Conservation (phyloP, 2,797 vertebrate species). For the Spea hammondii region DNA sequence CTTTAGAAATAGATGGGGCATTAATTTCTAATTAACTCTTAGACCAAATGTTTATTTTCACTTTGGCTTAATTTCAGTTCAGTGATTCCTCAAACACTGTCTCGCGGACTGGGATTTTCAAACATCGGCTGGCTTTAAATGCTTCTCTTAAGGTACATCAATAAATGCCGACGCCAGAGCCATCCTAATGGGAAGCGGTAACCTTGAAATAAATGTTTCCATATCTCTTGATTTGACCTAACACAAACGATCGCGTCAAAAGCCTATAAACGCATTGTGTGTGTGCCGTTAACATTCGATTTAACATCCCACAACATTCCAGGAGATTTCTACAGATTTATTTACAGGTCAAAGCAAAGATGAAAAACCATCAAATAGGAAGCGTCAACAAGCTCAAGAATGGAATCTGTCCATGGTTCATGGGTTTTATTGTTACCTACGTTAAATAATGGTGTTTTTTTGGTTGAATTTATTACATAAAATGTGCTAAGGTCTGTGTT, state of each 20-base stretch:
- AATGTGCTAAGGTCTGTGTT: no score
- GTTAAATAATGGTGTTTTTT: background rate
- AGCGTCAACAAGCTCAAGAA: background rate
- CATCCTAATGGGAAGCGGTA: conserved; percentile 31
- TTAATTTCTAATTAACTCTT: conserved; percentile 44
- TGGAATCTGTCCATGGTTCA: background rate
- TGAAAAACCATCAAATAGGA: background rate
- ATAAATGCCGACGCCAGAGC: conserved; percentile 32
- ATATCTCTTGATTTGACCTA: conserved; percentile 28
- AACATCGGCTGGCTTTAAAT: conserved; percentile 35
- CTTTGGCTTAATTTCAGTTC: conserved; percentile 31
- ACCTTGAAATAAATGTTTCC: conserved; percentile 42
- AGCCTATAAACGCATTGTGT: background rate
- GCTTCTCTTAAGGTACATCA: conserved; percentile 50
- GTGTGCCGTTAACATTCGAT: background rate
- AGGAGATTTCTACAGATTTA: background rate
- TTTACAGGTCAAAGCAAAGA: background rate
- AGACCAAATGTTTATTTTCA: conserved; percentile 47
- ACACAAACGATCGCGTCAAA: conserved; percentile 1
- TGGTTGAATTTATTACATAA: no score
- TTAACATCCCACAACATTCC: background rate
- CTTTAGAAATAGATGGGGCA: conserved; percentile 24
- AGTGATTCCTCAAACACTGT: conserved; percentile 41
- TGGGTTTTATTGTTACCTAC: background rate
- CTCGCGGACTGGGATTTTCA: conserved; percentile 18